These are phyloP conservation scores for Dendrolimus punctatus DNA, from an alignment of 1,140 invertebrate genomes.

Conservation along the genomic window DNA sequence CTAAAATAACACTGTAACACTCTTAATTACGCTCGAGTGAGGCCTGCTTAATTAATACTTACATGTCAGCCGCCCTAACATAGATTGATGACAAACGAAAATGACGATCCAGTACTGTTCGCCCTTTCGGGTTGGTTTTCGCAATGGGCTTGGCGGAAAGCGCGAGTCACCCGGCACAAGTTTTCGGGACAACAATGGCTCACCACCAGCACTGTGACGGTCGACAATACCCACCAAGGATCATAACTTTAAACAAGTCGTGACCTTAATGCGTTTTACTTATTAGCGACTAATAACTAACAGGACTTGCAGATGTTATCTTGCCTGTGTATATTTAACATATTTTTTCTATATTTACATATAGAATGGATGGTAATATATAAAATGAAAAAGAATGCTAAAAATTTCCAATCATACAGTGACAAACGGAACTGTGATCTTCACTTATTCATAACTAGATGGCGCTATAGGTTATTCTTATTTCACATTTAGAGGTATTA, in stretches of 20 bases:
- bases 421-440: no score
- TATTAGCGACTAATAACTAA: slow-evolving; percentile 31
- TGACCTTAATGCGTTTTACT: slow-evolving; percentile 61
- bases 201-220: slow-evolving; percentile 26
- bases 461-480: no score
- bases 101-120: slow-evolving; percentile 53
- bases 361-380: no score
- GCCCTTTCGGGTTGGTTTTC: slow-evolving; percentile 41
- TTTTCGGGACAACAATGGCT: slow-evolving; percentile 43
- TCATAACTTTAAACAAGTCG: slow-evolving; percentile 43
- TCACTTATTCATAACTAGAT: no score
- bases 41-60: slow-evolving; percentile 69
- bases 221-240: slow-evolving; percentile 33
- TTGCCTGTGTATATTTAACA: no score
- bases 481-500: no score
- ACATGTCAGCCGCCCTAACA: slow-evolving; percentile 65
- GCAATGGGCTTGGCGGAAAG: slow-evolving; percentile 33
- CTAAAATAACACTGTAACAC: slow-evolving; percentile 68
- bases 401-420: no score
- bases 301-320: no score
- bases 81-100: slow-evolving; percentile 69
- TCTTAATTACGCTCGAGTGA: slow-evolving; percentile 68
- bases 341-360: no score
- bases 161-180: slow-evolving; percentile 51
- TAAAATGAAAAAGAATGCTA: no score